Conservation (phyloP, 2,888 invertebrate genomes). For the Phlogophora meticulosa region DNA sequence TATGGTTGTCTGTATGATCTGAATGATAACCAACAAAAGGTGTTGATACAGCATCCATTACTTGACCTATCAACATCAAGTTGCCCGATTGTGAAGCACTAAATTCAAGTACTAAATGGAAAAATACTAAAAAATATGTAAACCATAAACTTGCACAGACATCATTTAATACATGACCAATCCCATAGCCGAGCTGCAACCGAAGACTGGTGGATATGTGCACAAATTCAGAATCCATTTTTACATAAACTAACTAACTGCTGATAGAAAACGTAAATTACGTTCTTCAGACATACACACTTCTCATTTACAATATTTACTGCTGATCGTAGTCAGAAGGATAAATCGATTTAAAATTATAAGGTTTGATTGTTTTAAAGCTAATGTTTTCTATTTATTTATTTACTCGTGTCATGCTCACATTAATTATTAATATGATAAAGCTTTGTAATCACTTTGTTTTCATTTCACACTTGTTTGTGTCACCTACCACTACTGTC, state of each 20-base stretch:
- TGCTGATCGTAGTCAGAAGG: background rate
- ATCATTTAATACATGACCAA: constrained; percentile 98
- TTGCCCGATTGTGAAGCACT: constrained; percentile 91
- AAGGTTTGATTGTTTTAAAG: background rate
- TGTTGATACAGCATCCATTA: constrained; percentile 96
- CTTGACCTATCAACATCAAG: constrained; percentile 95
- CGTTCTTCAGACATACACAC: background rate
- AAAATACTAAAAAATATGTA: constrained; percentile 96
- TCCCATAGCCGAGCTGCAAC: constrained; percentile 92
- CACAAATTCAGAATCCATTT: constrained; percentile 88
- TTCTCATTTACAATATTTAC: background rate
- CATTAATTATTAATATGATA: background rate
- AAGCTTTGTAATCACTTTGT: no score
- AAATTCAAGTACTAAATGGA: constrained; percentile 92
- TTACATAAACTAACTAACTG: constrained; percentile 11
- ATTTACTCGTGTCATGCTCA: background rate
- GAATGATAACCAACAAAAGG: constrained; percentile 97
- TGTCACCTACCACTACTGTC: no score
- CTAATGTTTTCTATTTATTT: background rate
- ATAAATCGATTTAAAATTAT: background rate
- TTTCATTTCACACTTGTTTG: no score
- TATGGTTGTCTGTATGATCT: constrained; percentile 93
- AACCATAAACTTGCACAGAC: constrained; percentile 98
- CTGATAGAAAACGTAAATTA: background rate
- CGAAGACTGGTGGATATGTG: constrained; percentile 85